These are phyloP conservation scores for Pachyuromys duprasi DNA, from an alignment of 2,797 vertebrate species.

Conservation along the genomic window DNA sequence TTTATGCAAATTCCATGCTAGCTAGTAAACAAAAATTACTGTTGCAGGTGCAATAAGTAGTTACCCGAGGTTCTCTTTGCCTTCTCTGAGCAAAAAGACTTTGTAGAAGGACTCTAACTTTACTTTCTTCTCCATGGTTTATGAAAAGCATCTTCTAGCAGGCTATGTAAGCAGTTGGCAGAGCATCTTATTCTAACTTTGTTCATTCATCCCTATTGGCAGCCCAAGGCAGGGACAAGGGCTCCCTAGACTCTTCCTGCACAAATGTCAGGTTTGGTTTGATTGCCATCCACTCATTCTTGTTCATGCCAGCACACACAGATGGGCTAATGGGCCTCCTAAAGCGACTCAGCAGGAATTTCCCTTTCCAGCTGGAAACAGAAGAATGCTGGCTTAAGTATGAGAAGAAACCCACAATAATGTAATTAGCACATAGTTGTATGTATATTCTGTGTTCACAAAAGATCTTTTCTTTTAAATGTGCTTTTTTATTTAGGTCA, in stretches of 20 bases:
- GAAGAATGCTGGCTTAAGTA: slow-evolving; percentile 49
- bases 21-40: background rate
- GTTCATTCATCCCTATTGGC: slow-evolving; percentile 65
- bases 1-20: background rate
- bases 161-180: slow-evolving; percentile 37
- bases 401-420: slow-evolving; percentile 25
- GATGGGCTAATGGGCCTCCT: slow-evolving; percentile 73
- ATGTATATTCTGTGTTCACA: slow-evolving; percentile 18
- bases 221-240: slow-evolving; percentile 46
- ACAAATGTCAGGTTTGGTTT: slow-evolving; percentile 73
- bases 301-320: slow-evolving; percentile 64
- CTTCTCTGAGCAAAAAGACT: background rate
- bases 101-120: background rate
- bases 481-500: slow-evolving; percentile 54
- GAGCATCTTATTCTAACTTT: slow-evolving; percentile 37
- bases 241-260: slow-evolving; percentile 47
- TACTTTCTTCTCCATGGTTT: slow-evolving; percentile 3
- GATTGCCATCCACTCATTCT: slow-evolving; percentile 54
- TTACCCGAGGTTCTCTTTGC: background rate
- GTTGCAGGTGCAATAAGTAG: background rate
- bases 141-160: slow-evolving; percentile 4
- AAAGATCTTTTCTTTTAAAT: background rate
- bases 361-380: slow-evolving; percentile 60
- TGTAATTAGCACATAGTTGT: slow-evolving; percentile 1
- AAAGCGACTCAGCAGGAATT: slow-evolving; percentile 72